Evolutionary conservation across 1,140 invertebrate species (phyloP).

Genomic region (Phenacoccus solenopsis): DNA sequence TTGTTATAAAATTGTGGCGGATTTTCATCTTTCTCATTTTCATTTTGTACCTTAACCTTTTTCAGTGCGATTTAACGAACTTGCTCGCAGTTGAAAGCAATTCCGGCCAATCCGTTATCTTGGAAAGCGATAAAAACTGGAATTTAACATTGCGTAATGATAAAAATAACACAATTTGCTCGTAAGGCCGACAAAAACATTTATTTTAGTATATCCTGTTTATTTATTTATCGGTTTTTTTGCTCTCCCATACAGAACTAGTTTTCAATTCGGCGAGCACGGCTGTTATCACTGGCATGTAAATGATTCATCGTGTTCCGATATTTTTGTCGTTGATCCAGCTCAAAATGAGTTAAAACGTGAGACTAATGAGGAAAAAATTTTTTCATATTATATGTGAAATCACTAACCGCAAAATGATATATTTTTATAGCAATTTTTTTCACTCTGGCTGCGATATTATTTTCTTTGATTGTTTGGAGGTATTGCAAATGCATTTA

Average conservation of each 20-base stretch:
- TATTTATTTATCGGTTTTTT: not conserved
- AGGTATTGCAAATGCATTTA: not conserved
- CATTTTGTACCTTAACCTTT: not conserved
- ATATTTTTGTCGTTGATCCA: not conserved
- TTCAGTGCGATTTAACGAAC: conserved; percentile 1
- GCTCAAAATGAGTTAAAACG: not conserved
- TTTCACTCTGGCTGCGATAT: not conserved
- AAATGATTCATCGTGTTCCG: not conserved
- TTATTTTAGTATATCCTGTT: not conserved
- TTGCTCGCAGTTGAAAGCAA: not conserved
- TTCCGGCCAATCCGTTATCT: not conserved
- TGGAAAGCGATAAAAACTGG: not conserved
- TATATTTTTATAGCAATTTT: not conserved
- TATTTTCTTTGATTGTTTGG: not conserved
- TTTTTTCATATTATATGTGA: not conserved
- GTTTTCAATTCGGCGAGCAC: not conserved
- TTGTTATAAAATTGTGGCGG: not conserved
- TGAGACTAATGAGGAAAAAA: not conserved
- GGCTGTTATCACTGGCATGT: not conserved
- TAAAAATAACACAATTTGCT: not conserved
- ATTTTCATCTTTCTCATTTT: not conserved
- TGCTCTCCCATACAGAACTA: not conserved
- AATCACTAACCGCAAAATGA: no score
- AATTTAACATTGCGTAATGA: not conserved
- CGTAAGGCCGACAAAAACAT: not conserved